Conservation (phyloP, 1,140 invertebrate genomes). For the Lucilia sericata region DNA sequence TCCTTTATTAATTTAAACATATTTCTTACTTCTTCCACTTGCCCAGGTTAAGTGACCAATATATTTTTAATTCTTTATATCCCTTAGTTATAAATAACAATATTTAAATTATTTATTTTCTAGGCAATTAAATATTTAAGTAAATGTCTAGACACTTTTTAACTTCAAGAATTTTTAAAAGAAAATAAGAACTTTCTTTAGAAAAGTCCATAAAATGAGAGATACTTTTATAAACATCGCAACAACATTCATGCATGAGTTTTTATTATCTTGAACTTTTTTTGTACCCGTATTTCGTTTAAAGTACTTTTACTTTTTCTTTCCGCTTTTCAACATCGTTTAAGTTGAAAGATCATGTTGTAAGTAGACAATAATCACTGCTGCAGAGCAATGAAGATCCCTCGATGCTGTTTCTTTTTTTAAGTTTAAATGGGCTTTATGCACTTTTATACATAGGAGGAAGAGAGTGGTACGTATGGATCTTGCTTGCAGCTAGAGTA, state of each 20-base stretch:
- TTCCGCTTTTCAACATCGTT: neutral
- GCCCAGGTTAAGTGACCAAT: no score
- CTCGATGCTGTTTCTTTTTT: neutral
- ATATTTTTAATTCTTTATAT: no score
- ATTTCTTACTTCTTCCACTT: no score
- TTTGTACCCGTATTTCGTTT: neutral
- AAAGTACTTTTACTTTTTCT: slow-evolving; percentile 1
- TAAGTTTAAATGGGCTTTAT: neutral
- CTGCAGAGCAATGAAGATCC: neutral
- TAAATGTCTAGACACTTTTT: slow-evolving; percentile 18
- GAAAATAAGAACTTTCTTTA: neutral
- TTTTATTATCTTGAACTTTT: slow-evolving; percentile 21
- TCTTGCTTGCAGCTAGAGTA: neutral
- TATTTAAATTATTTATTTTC: neutral
- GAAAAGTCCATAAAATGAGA: neutral
- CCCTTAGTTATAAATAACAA: no score
- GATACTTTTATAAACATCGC: no score
- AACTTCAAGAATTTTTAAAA: neutral
- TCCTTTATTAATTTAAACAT: no score
- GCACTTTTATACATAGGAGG: neutral
- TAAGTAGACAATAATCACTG: neutral
- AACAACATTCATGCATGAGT: neutral
- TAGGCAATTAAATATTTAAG: neutral
- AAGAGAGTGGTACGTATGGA: neutral
- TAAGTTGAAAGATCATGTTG: slow-evolving; percentile 3